These are phyloP conservation scores for Eupithecia subumbrata DNA, from an alignment of 2,888 invertebrate genomes.

Conservation along the genomic window DNA sequence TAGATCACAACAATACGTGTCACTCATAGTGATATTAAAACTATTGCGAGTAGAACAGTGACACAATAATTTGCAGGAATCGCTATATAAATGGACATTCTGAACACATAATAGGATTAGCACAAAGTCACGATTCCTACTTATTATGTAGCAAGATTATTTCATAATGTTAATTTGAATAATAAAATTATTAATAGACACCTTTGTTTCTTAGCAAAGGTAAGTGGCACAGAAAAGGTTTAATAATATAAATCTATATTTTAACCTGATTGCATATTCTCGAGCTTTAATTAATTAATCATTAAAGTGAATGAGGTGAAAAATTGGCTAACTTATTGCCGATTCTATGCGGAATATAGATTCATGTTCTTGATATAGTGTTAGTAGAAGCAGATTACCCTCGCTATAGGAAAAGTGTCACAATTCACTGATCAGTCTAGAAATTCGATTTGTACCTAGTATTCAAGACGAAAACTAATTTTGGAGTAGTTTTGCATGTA, in stretches of 20 bases:
- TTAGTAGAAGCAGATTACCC: neutral
- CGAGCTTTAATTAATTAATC: neutral
- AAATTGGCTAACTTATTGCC: neutral
- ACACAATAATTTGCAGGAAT: conserved; percentile 52
- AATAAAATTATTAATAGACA: neutral
- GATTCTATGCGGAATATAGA: neutral
- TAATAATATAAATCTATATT: conserved; percentile 4
- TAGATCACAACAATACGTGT: conserved; percentile 56
- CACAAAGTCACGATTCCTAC: conserved; percentile 51
- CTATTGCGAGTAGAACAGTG: conserved; percentile 48
- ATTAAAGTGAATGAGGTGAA: neutral
- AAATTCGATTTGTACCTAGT: neutral
- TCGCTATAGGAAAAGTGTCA: neutral
- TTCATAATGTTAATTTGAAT: conserved; percentile 40
- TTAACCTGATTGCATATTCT: conserved; percentile 7
- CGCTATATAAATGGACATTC: conserved; percentile 43
- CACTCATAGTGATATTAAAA: conserved; percentile 46
- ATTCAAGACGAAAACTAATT: neutral
- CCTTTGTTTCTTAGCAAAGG: neutral
- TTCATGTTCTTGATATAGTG: neutral
- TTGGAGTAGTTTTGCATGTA: neutral
- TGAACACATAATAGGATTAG: conserved; percentile 60
- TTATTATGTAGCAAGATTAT: conserved; percentile 44
- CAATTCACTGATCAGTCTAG: neutral
- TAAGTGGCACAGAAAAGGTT: neutral